Evolutionary conservation across 2,888 invertebrate species (phyloP).

Genomic region (Dastarcus helophoroides): DNA sequence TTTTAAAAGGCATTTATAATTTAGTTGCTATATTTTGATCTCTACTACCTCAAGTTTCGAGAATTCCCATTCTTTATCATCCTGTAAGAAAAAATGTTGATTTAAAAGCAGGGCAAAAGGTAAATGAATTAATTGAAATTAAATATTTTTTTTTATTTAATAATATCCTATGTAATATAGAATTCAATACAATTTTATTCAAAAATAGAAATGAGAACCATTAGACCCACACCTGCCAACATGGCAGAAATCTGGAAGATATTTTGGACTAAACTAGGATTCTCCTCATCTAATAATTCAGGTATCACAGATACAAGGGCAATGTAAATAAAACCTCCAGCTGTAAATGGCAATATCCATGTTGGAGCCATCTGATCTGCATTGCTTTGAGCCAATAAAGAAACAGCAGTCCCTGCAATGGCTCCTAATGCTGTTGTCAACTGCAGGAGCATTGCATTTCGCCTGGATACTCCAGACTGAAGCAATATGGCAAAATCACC

Average conservation of each 20-base stretch:
- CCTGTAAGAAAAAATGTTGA: too few species aligned
- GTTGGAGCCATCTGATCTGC: constrained; percentile 59
- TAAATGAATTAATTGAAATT: too few species aligned
- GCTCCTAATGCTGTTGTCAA: constrained; percentile 92
- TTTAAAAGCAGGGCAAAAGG: too few species aligned
- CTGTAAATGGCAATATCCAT: constrained; percentile 94
- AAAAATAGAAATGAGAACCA: constrained; percentile 57
- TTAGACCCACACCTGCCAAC: constrained; percentile 83
- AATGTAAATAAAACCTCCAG: constrained; percentile 99
- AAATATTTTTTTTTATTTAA: too few species aligned
- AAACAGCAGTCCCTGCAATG: constrained; percentile 80
- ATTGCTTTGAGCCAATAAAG: constrained; percentile 69
- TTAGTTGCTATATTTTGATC: too few species aligned
- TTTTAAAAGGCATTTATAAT: too few species aligned
- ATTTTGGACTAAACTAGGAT: constrained; percentile 68
- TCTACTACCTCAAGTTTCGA: too few species aligned
- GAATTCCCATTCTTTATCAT: too few species aligned
- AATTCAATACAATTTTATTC: constrained; percentile 34
- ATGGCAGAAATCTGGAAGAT: constrained; percentile 83
- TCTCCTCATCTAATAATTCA: constrained; percentile 82
- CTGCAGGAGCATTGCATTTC: constrained; percentile 91
- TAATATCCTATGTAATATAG: too few species aligned
- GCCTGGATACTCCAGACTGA: constrained; percentile 89
- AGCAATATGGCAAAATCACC: constrained; percentile 98
- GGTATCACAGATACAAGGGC: constrained; percentile 98